phyloP scores from a whole-genome alignment of 2,113 vertebrate genomes.

The Gavialis gangeticus region DNA sequence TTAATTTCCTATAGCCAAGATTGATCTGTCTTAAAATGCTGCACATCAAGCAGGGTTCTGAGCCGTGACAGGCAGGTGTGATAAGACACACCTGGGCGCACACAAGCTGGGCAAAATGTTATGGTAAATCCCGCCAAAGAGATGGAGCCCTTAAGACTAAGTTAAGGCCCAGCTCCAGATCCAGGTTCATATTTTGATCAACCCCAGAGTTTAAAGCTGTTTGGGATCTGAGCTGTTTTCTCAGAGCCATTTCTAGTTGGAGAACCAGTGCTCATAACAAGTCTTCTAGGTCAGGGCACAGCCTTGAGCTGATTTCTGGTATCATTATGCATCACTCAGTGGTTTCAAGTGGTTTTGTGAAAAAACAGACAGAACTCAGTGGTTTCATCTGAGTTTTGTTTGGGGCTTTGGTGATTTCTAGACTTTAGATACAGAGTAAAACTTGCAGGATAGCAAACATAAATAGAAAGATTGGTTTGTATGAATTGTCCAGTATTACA shows the following conservation, averaged over 20 bases:
- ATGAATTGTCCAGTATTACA: not conserved
- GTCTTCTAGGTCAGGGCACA: not conserved
- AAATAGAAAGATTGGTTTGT: rapidly evolving
- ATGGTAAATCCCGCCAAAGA: not conserved
- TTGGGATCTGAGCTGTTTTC: not conserved
- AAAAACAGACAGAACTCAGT: not conserved
- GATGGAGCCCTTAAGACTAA: not conserved
- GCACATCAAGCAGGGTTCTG: not conserved
- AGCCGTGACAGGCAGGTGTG: no score
- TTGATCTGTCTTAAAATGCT: not conserved
- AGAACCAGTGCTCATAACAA: not conserved
- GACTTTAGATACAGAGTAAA: not conserved
- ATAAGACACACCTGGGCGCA: not conserved
- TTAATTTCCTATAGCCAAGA: not conserved
- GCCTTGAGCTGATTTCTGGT: not conserved
- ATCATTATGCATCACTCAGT: not conserved
- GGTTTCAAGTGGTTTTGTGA: not conserved
- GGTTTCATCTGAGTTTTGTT: not conserved
- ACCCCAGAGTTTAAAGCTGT: not conserved
- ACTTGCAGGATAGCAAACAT: not conserved
- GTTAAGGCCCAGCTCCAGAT: not conserved
- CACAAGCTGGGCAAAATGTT: not conserved
- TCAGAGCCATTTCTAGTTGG: not conserved
- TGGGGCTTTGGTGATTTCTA: not conserved
- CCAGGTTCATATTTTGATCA: not conserved